These are phyloP conservation scores for Cassiopea andromeda DNA, from an alignment of 30 jellyfish, hydroid and myxozoan species.

Conservation along the genomic window DNA sequence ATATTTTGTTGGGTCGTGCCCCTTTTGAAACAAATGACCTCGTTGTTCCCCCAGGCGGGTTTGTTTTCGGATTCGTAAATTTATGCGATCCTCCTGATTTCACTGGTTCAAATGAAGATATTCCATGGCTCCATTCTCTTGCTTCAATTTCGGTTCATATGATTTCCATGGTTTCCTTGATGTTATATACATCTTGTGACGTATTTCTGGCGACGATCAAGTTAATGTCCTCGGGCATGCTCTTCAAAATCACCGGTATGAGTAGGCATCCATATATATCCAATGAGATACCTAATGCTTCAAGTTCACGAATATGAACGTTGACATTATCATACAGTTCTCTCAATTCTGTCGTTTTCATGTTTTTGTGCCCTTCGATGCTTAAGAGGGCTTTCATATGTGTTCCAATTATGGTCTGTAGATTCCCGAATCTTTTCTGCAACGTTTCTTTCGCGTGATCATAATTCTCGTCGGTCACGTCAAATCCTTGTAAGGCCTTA, in stretches of 20 bases:
- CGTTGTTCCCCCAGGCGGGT: slow-evolving; percentile 39
- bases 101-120: neutral
- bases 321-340: slow-evolving; percentile 38
- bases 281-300: slow-evolving; percentile 48
- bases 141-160: slow-evolving; percentile 62
- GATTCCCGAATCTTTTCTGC: slow-evolving; percentile 47
- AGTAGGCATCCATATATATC: slow-evolving; percentile 65
- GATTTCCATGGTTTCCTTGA: slow-evolving; percentile 25
- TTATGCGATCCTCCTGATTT: slow-evolving; percentile 1
- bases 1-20: neutral
- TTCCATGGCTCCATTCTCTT: slow-evolving; percentile 40
- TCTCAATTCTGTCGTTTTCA: neutral
- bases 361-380: slow-evolving; percentile 7
- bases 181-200: slow-evolving; percentile 55
- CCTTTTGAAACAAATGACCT: slow-evolving; percentile 33
- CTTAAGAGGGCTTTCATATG: neutral
- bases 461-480: slow-evolving; percentile 51
- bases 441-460: slow-evolving; percentile 37
- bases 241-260: slow-evolving; percentile 41
- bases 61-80: neutral
- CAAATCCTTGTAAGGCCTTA: no score
- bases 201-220: slow-evolving; percentile 55
- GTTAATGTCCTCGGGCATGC: slow-evolving; percentile 50
- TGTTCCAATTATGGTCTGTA: slow-evolving; percentile 52
- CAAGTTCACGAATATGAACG: slow-evolving; percentile 63